phyloP scores from a whole-genome alignment of 1,140 invertebrate genomes.

The Coelopa frigida region DNA sequence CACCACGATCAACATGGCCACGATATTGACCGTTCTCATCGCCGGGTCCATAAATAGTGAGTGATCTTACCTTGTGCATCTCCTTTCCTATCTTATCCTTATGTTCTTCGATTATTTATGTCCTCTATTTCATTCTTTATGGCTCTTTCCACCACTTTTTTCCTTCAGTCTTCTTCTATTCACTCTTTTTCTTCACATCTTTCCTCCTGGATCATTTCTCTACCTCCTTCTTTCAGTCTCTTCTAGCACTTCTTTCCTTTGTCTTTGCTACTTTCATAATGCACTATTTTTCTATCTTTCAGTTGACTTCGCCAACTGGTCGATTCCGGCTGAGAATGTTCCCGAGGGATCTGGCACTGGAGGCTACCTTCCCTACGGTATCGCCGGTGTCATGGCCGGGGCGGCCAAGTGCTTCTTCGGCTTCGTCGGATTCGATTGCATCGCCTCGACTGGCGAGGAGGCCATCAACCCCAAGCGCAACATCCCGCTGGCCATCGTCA shows the following conservation, averaged over 20 bases:
- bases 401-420: conserved; percentile 89
- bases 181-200: too few species aligned
- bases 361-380: conserved; percentile 77
- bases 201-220: too few species aligned
- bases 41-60: conserved; percentile 74
- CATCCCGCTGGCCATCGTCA: conserved; percentile 78
- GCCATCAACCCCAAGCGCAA: conserved; percentile 81
- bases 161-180: too few species aligned
- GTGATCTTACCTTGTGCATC: too few species aligned
- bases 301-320: conserved; percentile 63
- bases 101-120: too few species aligned
- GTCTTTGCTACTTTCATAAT: too few species aligned
- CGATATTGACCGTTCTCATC: conserved; percentile 76
- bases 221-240: too few species aligned
- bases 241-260: too few species aligned
- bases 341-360: conserved; percentile 56
- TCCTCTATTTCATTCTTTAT: too few species aligned
- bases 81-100: too few species aligned
- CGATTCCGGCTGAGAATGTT: conserved; percentile 51
- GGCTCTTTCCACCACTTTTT: background rate
- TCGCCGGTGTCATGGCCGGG: conserved; percentile 70
- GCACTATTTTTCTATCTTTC: conserved; percentile 14
- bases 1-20: conserved; percentile 75
- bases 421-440: conserved; percentile 84
- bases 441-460: conserved; percentile 78